These are phyloP conservation scores for Conops quadrifasciatus DNA, from an alignment of 2,888 invertebrate genomes.

Conservation along the genomic window DNA sequence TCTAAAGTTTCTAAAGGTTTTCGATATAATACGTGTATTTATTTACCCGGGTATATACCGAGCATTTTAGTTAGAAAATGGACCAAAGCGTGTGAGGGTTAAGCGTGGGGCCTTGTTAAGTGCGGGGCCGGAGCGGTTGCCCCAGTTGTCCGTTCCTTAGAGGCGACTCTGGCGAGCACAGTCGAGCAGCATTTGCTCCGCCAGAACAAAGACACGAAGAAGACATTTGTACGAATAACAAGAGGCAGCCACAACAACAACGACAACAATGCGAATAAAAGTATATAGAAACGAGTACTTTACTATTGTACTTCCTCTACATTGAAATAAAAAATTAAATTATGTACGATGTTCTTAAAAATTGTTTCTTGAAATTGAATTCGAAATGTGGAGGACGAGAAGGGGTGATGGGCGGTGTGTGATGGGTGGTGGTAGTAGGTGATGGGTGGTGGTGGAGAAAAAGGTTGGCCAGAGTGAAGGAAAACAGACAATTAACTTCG, in stretches of 20 bases:
- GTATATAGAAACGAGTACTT: not conserved
- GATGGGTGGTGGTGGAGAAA: too few species aligned
- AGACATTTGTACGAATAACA: slow-evolving; percentile 33
- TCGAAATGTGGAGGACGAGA: slow-evolving; percentile 20
- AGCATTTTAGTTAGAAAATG: too few species aligned
- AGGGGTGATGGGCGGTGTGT: not conserved
- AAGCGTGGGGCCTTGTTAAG: too few species aligned
- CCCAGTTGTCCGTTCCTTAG: too few species aligned
- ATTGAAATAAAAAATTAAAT: slow-evolving; percentile 35
- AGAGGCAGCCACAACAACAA: slow-evolving; percentile 18
- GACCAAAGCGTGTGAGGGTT: too few species aligned
- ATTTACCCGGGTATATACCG: too few species aligned
- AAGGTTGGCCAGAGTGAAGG: not conserved
- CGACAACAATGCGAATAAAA: slow-evolving; percentile 14
- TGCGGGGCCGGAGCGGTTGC: too few species aligned
- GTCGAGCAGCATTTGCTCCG: too few species aligned
- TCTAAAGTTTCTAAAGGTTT: too few species aligned
- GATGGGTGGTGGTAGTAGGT: slow-evolving; percentile 9
- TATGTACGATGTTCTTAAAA: slow-evolving; percentile 31
- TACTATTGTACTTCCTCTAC: slow-evolving; percentile 1
- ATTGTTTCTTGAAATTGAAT: slow-evolving; percentile 35
- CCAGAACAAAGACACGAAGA: not conserved
- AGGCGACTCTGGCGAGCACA: too few species aligned
- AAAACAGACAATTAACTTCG: not conserved
- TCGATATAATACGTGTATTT: too few species aligned